Percentiles rank a stretch among this genome's conserved stretches.
phyloP scores from a whole-genome alignment of 2,797 vertebrate genomes.

The Pseudomugil gertrudae region DNA sequence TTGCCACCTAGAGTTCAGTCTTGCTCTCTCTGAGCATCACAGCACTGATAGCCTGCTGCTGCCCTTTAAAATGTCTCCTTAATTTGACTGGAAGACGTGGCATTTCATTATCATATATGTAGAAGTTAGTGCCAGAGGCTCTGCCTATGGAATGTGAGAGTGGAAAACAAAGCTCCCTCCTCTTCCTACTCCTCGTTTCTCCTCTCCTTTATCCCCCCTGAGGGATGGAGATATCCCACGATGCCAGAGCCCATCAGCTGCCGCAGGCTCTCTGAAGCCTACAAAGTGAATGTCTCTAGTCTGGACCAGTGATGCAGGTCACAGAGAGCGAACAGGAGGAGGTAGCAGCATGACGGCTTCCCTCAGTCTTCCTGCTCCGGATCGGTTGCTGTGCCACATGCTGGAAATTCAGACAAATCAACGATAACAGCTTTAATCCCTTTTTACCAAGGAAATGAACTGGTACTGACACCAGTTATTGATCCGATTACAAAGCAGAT shows the following conservation, averaged over 20 bases:
- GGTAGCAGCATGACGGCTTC: conserved; percentile 2
- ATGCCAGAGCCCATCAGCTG: conserved; percentile 80
- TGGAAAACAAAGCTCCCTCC: conserved; percentile 32
- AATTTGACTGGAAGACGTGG: conserved; percentile 57
- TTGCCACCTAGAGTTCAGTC: conserved; percentile 73
- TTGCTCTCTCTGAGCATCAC: conserved; percentile 1
- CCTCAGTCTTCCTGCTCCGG: conserved; percentile 5
- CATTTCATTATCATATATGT: conserved; percentile 77
- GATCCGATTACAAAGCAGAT: background rate
- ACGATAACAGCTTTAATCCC: background rate
- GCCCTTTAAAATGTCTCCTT: conserved; percentile 56
- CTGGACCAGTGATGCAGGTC: conserved; percentile 17
- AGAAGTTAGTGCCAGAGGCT: conserved; percentile 65
- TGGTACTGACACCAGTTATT: background rate
- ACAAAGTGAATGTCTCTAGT: conserved; percentile 29
- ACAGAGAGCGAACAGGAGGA: conserved; percentile 14
- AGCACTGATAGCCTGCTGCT: conserved; percentile 7
- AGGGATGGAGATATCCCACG: conserved; percentile 77
- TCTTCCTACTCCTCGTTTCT: conserved; percentile 27
- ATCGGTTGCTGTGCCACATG: conserved; percentile 1
- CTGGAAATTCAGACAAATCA: background rate
- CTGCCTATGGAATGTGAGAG: conserved; percentile 35
- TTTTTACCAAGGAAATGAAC: background rate
- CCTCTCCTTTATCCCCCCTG: conserved; percentile 50
- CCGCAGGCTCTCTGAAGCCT: conserved; percentile 66